Base-by-base conservation (phyloP, 2,113 vertebrate species). In the Silurus meridionalis region DNA sequence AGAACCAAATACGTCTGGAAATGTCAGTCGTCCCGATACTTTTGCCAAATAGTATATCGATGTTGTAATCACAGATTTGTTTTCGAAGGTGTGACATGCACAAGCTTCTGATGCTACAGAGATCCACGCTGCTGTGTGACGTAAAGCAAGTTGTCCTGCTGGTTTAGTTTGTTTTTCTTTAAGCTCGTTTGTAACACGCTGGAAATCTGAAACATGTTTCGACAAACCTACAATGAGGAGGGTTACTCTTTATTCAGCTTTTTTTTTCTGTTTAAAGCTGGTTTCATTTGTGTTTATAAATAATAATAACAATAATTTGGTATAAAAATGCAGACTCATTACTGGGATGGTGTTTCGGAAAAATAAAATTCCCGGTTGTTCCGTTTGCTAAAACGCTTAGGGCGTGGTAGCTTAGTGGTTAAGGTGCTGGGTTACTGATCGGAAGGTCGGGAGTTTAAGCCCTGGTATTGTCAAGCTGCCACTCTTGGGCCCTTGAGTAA, bases 171-270 rank as follows among this genome's bases (percentile, higher is more conserved):
- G 82, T 69, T 57, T n/a, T 55, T 69, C 63, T 55, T 28, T 64
- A 78, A 21, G 37, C 6, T 10, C 2, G 17, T 48, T 61, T 53
- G 10, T 37, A 78, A 66, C 55, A 23, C 14, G 4, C 5, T 78
- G 23, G 58, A 84, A 77, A 28, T 19, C 9, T n/a, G n/a, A 28
- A 78, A 78, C 83, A 85, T 53, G 83, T 78, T 78, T 28, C 72
- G 55, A 52, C 69, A 60, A 48, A 72, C 66, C 21, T 25, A 48
- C 52, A 15, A 23, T 48, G 23, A 60, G 0, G 25, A 79, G 28
- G 21, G 11, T 11, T 2, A 13, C 8, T 80, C 57, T 80, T 37
- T 60, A 19, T 80, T 80, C 25, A 55, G 28, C 77, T 28, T 4
- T 80, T 80, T 58, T 55, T 6, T 25, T 57, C 15, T 11, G 9